Base-by-base conservation (phyloP, 53 echinoderm and acorn worm species). In the Actinopyga echinites region DNA sequence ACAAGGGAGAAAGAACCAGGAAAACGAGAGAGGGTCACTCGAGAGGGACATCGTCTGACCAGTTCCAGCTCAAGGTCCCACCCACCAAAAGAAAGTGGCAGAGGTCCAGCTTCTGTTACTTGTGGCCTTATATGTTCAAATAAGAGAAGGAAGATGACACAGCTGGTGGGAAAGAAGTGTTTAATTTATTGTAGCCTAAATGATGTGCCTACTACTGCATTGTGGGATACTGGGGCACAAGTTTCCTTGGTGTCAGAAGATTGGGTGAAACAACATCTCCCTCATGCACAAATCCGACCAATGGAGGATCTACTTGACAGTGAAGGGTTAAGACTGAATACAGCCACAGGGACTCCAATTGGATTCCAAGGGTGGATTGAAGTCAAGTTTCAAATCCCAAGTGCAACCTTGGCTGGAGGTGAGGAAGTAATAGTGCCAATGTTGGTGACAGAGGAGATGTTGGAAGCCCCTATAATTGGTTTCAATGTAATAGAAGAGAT, bases 151-250 rank as follows among this genome's bases (percentile, higher is more conserved):
- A 59, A 43, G 25, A 53, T 85, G 22, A 57, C 54, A 19, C 38
- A 67, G 9, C 58, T 92, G 21, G 56, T 92, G 10, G 86, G 92
- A 61, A 85, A 58, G 26, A 85, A 86, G 35, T 92, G 89, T 34
- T 67, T 88, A 66, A 78, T 91, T 42, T 19, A 78, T 6, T 88
- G 85, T 20, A 63, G 49, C 10, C 68, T 92, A 5, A 58, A 92
- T 61, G 81, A 65, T 26, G 17, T 56, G 53, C 26, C 24, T 54
- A 75, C 78, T 0, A 32, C 38, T 37, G 92, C 92, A 1, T 69
- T 91, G 5, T 91, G 91, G 87, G 91, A 91, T 59, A 87, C 91
- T 26, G 84, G 86, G 32, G 74, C 91, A 25, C 87, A 91, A 60
- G 79, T 91, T 2, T 91, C 87, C 45, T 36, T 92, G 55, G 42